Base-by-base conservation (phyloP, 2,888 invertebrate species). In the Napeogenes sylphis region DNA sequence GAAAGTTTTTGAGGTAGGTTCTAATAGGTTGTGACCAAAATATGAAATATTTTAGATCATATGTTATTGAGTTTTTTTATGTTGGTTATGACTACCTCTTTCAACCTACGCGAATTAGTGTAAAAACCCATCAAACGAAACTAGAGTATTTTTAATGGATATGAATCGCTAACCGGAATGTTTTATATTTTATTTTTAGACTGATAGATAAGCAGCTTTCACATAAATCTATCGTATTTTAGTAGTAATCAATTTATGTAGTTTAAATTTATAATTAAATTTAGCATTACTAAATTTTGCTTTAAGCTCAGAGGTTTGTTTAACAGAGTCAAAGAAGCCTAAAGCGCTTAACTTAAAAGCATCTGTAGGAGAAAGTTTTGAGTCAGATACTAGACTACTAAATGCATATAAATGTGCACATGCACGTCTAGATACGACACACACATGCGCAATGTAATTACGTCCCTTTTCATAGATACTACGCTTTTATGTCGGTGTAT, bases 1-100 rank as follows among this genome's bases (percentile, higher is more conserved):
- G 51, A 56, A 55, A 59, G 56, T 53, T 62, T 62, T 58, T 60
- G 30, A 60, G 35, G 55, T 60, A 47, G 46, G n/a, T 51, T 30
- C 51, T 51, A 30, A 51, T 51, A 51, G 30, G 30, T 51, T 12
- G 12, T 30, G 51, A 21, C 21, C 21, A 5, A n/a, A 51, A 51
- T 8, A 8, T 51, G 8, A 51, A 51, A 6, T n/a, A 30, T 8
- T 42, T 10, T 42, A 12, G 8, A 42, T 42, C 42, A 42, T 42
- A 42, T 10, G 10, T 42, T 42, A 42, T 42, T 42, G 42, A 42
- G 3, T 42, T 42, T 42, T 42, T 42, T 42, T 10, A 5, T 5
- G 10, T 42, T 42, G 42, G 10, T 10, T 42, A 42, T 42, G 8
- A 10, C 42, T 42, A 2, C 0, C 10, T 42, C 3, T 42, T 42